Percentiles rank a stretch among this genome's conserved stretches.
These are phyloP conservation scores for Sympetrum striolatum DNA, from an alignment of 2,888 invertebrate genomes.

Conservation along the genomic window DNA sequence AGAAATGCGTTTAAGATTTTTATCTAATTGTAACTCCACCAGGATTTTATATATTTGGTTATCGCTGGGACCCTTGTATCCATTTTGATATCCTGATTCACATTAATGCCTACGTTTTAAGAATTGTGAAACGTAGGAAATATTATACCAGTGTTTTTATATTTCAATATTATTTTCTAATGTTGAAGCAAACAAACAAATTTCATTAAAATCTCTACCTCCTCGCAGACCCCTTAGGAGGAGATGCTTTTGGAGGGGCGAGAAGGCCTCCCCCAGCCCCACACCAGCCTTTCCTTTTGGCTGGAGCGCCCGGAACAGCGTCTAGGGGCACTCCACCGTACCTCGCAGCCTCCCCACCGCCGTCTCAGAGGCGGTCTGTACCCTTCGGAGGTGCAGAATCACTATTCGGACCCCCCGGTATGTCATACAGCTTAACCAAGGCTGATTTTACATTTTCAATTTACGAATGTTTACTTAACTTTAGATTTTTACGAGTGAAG, in stretches of 20 bases:
- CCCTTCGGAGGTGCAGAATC: conserved; percentile 27
- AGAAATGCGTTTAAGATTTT: no score
- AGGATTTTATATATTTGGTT: no score
- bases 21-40: no score
- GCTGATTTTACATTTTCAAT: no score
- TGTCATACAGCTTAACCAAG: neutral
- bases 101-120: no score
- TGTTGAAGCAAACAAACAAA: neutral
- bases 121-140: no score
- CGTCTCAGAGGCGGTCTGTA: conserved; percentile 16
- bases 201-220: neutral
- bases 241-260: conserved; percentile 3
- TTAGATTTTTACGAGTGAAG: no score
- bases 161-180: no score
- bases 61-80: no score
- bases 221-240: conserved; percentile 19
- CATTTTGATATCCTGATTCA: no score
- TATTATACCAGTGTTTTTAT: no score
- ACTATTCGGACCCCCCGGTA: conserved; percentile 23
- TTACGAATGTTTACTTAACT: no score
- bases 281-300: conserved; percentile 25
- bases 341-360: conserved; percentile 17
- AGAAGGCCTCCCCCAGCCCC: conserved; percentile 28
- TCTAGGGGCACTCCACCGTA: conserved; percentile 25
- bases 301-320: conserved; percentile 35